Evolutionary conservation across 2,888 invertebrate species (phyloP).

Genomic region (Amitus sp.): DNA sequence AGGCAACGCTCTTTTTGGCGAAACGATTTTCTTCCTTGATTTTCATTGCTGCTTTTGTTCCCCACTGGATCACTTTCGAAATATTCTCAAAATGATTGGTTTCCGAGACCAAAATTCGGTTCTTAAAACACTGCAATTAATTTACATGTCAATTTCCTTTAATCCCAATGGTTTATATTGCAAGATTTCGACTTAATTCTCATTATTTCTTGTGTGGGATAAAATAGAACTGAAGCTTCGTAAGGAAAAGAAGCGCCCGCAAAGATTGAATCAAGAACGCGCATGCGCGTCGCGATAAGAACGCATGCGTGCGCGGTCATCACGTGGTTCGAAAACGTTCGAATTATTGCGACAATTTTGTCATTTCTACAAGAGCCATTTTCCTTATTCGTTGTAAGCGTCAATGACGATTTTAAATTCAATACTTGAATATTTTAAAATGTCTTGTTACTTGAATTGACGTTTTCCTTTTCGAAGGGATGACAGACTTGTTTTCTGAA

Average conservation of each 20-base stretch:
- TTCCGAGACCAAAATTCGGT: no score
- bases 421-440: neutral
- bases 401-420: no score
- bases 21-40: slow-evolving; percentile 58
- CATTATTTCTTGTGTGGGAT: slow-evolving; percentile 16
- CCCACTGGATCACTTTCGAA: neutral
- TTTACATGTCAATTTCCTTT: no score
- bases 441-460: no score
- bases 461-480: no score
- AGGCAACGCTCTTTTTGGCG: slow-evolving; percentile 54
- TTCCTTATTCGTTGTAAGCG: no score
- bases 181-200: no score
- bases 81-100: neutral
- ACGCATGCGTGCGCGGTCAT: slow-evolving; percentile 22
- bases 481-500: no score
- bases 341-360: slow-evolving; percentile 14
- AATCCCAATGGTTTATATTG: no score
- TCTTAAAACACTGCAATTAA: no score
- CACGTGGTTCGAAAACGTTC: slow-evolving; percentile 18
- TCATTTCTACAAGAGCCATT: neutral
- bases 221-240: slow-evolving; percentile 33
- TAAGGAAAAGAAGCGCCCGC: slow-evolving; percentile 36
- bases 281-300: slow-evolving; percentile 23
- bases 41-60: slow-evolving; percentile 48
- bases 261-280: slow-evolving; percentile 24